Percentiles rank a stretch among this genome's conserved stretches.
These are phyloP conservation scores for Clunio marinus DNA, from an alignment of 2,888 invertebrate species.

Conservation along the genomic window DNA sequence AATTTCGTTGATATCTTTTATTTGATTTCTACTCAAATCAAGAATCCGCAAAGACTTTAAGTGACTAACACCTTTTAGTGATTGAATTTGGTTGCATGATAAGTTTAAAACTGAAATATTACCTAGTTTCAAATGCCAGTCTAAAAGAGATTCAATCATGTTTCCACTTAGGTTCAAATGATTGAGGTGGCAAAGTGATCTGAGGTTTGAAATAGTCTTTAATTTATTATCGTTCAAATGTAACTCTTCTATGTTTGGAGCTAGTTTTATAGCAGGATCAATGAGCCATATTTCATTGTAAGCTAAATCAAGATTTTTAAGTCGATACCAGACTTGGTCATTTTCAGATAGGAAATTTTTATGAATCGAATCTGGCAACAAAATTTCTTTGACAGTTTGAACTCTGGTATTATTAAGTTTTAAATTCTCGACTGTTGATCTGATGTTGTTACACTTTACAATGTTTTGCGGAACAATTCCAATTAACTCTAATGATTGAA, in stretches of 20 bases:
- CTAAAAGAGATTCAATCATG: constrained; percentile 64
- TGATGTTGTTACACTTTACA: constrained; percentile 58
- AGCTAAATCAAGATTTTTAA: constrained; percentile 70
- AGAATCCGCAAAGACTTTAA: constrained; percentile 80
- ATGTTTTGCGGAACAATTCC: constrained; percentile 51
- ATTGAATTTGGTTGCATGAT: constrained; percentile 66
- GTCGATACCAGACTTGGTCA: constrained; percentile 56
- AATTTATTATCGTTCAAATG: constrained; percentile 76
- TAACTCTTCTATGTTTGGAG: constrained; percentile 67
- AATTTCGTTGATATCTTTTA: constrained; percentile 76
- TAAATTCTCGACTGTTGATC: constrained; percentile 50
- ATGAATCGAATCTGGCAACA: constrained; percentile 58
- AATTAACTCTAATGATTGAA: constrained; percentile 67
- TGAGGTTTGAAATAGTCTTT: constrained; percentile 68
- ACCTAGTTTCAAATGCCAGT: constrained; percentile 80
- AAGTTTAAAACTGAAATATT: constrained; percentile 82
- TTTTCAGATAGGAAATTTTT: constrained; percentile 13
- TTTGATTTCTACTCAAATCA: constrained; percentile 80
- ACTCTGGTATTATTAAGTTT: constrained; percentile 64
- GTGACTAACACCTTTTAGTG: constrained; percentile 69
- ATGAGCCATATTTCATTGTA: constrained; percentile 72
- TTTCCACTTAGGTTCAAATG: constrained; percentile 77
- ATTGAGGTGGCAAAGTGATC: constrained; percentile 70
- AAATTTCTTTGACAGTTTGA: constrained; percentile 68
- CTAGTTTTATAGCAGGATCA: constrained; percentile 74